Evolutionary conservation across 2,797 vertebrate genomes (phyloP), one percentile per base, ranked within the genome.

Genomic region (Schizothorax lantsangensis): DNA sequence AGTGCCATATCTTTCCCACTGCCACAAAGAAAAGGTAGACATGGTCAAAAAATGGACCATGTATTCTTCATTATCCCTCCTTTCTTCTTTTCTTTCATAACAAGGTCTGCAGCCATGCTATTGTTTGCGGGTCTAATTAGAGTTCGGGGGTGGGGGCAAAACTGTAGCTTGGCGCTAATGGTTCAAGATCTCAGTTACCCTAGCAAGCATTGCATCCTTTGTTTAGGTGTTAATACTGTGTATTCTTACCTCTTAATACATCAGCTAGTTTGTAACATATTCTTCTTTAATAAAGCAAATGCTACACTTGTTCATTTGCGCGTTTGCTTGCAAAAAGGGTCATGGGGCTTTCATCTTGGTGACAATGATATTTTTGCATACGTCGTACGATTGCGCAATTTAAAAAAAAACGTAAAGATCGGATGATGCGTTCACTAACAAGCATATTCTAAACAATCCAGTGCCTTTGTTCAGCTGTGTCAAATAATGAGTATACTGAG

Each of bases 1-100:
- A 95, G 95, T 90, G 90, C 92, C 92, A 95, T 96, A 95, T 96
- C 90, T 95, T 95, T 94, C 93, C 93, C 89, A 77, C 93, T 91
- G 93, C 93, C 92, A 94, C 95, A 95, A 93, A 95, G 94, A 90
- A 93, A 88, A 88, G 85, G 68, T 89, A 85, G 92, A 95, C 95
- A 92, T 91, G 89, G 74, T 81, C 23, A 85, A 81, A 85, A 81
- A 91, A 89, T 68, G 81, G 79, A 79, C 83, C 84, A 87, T 73
- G 84, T 84, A 90, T 90, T 92, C 81, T 90, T 87, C 79, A 90
- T 90, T 90, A 91, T 79, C 54, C 74, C 84, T 88, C 81, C 43
- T 81, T 80, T 77, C 66, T 88, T 81, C 90, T 89, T 92, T 91
- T 86, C 69, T 64, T 85, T 81, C 91, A 89, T 93, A 92, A 92